Evolutionary conservation across 1,140 invertebrate genomes (phyloP).

Genomic region (Drosophila repletoides): DNA sequence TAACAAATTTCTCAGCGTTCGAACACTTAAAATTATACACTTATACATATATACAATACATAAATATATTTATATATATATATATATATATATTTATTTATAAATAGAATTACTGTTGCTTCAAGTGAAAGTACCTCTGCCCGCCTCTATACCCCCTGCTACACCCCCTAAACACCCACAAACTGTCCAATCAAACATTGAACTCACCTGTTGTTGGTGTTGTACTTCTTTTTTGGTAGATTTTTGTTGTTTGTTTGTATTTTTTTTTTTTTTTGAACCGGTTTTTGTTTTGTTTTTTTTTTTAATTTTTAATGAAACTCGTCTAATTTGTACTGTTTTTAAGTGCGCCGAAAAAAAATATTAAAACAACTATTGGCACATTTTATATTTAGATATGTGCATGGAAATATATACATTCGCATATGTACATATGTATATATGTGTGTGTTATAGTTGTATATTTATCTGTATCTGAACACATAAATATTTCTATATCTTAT

Average conservation of each 20-base stretch:
- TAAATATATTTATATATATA: not conserved
- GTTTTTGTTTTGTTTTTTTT: conserved; percentile 1
- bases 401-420: conserved; percentile 1
- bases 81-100: conserved; percentile 1
- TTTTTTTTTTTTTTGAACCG: conserved; percentile 1
- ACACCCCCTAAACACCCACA: not conserved
- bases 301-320: not conserved
- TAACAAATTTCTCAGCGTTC: too few species aligned
- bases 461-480: conserved; percentile 21
- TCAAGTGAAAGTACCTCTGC: conserved; percentile 25
- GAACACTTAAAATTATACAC: not conserved
- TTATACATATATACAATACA: not conserved
- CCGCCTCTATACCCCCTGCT: not conserved
- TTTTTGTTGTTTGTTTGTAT: not conserved
- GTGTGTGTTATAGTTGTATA: not conserved
- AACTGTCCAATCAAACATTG: conserved; percentile 2
- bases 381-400: not conserved
- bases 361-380: conserved; percentile 19
- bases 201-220: conserved; percentile 39
- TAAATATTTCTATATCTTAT: conserved; percentile 32
- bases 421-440: not conserved
- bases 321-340: conserved; percentile 9
- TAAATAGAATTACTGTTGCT: conserved; percentile 7
- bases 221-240: not conserved
- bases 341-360: not conserved